A percentile compares a stretch with the other conserved stretches of the same genome.
Evolutionary conservation across 2,888 invertebrate genomes (phyloP).

Genomic region (Achlya flavicornis): DNA sequence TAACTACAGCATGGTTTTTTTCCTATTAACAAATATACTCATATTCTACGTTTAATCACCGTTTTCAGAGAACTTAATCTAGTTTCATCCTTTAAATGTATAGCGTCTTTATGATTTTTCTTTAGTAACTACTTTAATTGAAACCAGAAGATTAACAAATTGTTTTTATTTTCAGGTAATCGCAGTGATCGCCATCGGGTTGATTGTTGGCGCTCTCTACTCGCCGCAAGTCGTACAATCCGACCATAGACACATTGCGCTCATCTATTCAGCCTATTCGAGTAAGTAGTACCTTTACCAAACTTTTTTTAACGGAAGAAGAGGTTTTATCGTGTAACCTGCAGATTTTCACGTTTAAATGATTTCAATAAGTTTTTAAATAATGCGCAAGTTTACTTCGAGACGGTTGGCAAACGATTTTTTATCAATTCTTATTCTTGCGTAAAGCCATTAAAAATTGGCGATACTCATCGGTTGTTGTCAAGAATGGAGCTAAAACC

Average conservation of each 20-base stretch:
- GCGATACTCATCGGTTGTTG: slow-evolving; percentile 13
- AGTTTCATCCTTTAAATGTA: not conserved
- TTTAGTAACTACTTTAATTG: not conserved
- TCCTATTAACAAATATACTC: no score
- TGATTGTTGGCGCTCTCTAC: slow-evolving; percentile 86
- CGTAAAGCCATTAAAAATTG: slow-evolving; percentile 17
- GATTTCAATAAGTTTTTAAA: no score
- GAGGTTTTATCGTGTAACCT: no score
- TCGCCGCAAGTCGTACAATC: slow-evolving; percentile 80
- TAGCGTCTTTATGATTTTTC: not conserved
- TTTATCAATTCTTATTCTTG: slow-evolving; percentile 15
- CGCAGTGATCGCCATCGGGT: slow-evolving; percentile 85
- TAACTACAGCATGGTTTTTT: no score
- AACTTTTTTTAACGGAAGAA: not conserved
- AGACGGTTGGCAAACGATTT: not conserved
- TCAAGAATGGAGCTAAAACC: slow-evolving; percentile 29
- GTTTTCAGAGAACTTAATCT: not conserved
- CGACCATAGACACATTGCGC: slow-evolving; percentile 83
- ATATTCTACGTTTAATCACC: no score
- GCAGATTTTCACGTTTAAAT: no score
- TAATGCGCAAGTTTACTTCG: not conserved
- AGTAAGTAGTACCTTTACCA: slow-evolving; percentile 66
- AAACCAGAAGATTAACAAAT: slow-evolving; percentile 7
- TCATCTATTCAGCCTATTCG: slow-evolving; percentile 87
- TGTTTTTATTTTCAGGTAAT: slow-evolving; percentile 74